Evolutionary conservation across 2,888 invertebrate species (phyloP).

Genomic region (Phymatocera aterrima): DNA sequence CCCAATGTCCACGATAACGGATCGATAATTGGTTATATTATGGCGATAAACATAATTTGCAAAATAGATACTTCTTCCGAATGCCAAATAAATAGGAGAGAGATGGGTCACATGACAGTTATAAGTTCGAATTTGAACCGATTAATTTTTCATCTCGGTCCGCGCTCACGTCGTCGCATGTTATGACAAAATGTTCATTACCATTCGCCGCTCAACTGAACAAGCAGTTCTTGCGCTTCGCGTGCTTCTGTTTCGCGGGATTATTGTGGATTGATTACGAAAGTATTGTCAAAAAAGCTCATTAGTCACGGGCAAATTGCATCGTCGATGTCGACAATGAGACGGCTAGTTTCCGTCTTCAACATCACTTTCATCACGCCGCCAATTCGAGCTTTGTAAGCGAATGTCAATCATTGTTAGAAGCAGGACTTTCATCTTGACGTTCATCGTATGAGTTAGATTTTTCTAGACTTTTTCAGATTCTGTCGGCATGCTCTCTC

Average conservation of each 20-base stretch:
- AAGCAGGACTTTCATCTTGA: neutral
- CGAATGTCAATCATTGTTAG: neutral
- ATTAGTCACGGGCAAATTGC: no score
- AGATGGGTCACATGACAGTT: no score
- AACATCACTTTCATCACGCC: neutral
- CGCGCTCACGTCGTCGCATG: neutral
- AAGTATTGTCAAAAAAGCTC: no score
- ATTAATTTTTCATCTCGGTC: neutral
- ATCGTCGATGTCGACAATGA: no score
- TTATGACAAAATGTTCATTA: neutral
- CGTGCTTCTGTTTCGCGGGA: no score
- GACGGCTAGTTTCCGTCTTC: no score
- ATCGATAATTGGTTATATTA: neutral
- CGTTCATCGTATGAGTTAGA: neutral
- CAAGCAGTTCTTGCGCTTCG: no score
- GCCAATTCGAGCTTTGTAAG: neutral
- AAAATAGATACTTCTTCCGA: neutral
- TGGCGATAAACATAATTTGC: neutral
- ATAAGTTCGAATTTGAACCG: neutral
- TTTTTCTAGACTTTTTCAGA: constrained; percentile 63
- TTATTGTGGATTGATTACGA: no score
- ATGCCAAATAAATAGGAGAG: no score
- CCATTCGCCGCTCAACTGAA: neutral
- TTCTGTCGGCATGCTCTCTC: constrained; percentile 80
- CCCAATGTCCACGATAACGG: neutral